A percentile compares a stretch with the other conserved stretches of the same genome.
phyloP scores from a whole-genome alignment of 1,140 invertebrate species.

The Xylocopa sonorina region DNA sequence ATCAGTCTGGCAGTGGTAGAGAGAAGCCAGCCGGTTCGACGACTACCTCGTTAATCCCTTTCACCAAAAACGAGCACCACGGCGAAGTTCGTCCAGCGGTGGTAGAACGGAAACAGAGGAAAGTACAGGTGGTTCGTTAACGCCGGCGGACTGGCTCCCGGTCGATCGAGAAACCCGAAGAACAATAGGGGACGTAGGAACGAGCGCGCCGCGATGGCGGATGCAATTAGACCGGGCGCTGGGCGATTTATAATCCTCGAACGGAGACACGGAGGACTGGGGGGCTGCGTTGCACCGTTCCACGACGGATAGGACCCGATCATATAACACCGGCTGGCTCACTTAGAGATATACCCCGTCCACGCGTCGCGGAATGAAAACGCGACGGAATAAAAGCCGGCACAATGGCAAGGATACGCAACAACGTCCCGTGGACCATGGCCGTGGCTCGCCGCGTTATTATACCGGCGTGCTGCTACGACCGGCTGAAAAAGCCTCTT shows the following conservation, averaged over 20 bases:
- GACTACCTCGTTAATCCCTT: conserved; percentile 27
- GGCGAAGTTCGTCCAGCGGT: too few species aligned
- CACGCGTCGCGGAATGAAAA: conserved; percentile 41
- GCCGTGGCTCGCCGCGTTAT: conserved; percentile 31
- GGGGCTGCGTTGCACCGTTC: too few species aligned
- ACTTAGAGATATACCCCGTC: conserved; percentile 31
- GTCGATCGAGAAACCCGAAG: neutral
- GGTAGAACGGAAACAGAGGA: neutral
- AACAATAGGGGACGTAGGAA: conserved; percentile 25
- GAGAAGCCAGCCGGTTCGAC: neutral
- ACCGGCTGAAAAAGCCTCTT: conserved; percentile 48
- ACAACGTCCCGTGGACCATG: conserved; percentile 27
- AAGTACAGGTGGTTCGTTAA: conserved; percentile 23
- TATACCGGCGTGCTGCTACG: conserved; percentile 45
- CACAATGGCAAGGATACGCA: conserved; percentile 45
- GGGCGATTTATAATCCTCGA: conserved; percentile 33
- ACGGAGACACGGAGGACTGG: too few species aligned
- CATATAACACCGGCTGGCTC: conserved; percentile 37
- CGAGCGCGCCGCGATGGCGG: neutral
- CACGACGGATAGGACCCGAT: conserved; percentile 18
- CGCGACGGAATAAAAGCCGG: conserved; percentile 31
- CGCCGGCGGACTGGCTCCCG: neutral
- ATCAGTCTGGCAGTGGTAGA: conserved; percentile 10
- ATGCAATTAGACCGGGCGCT: conserved; percentile 21
- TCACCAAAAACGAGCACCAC: conserved; percentile 16